Base-by-base conservation (phyloP, 2,797 vertebrate genomes). In the Helicolenus hilgendorfi region DNA sequence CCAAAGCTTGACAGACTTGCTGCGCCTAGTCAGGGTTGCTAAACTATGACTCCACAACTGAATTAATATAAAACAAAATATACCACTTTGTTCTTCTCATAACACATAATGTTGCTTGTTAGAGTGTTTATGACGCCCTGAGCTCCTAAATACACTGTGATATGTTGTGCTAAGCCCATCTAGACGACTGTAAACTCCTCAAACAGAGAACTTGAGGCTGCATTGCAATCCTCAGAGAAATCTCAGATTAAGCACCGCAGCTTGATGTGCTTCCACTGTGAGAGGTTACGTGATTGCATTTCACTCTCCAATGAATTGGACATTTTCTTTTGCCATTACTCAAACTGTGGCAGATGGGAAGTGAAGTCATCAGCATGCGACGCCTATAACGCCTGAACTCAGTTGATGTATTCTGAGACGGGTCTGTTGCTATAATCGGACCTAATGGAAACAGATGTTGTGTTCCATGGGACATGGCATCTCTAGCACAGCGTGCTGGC, bases 331-430 rank as follows among this genome's bases (percentile, higher is more conserved):
- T 80, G 81, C 85, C 85, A 87, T 93, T 86, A 88, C 86, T 93
- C 92, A 92, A 85, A 86, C 84, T 15, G 72, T 64, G 89, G 91
- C 93, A 95, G 93, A 95, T 94, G 91, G 93, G 90, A 92, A 93
- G 94, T 94, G 93, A 93, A 95, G 94, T 95, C 94, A 96, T 96
- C 91, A 94, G 92, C 75, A 89, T 87, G 95, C 86, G 85, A 92
- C 92, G 26, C 68, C 87, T 79, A 55, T 14, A 67, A 81, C 76
- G 68, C 83, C 79, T 79, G 73, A 87, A 91, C 77, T 87, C 29
- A 73, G 85, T 49, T 88, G 83, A 91, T 93, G 88, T 91, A 91
- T 92, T 94, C 93, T 70, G 91, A 85, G 84, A 79, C 76, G 35
- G 83, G 83, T 45, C 83, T 87, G 91, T 60, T 87, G 79, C 91